phyloP scores from a whole-genome alignment of 2,113 vertebrate species.

The Syngnathus scovelli region DNA sequence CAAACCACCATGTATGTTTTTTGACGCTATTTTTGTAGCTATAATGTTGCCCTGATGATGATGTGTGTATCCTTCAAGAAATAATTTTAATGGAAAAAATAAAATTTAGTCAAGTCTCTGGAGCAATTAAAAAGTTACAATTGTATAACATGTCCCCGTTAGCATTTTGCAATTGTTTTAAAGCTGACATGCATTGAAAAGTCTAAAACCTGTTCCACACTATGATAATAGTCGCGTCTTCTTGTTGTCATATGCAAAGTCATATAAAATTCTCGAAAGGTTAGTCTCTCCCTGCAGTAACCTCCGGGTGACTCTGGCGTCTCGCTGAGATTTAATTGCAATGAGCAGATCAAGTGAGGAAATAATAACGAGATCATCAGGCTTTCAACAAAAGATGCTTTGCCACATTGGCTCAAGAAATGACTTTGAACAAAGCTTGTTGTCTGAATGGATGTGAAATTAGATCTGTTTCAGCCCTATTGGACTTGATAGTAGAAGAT shows the following conservation, averaged over 20 bases:
- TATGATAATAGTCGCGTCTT: background rate
- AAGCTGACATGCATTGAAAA: too few species aligned
- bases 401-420: too few species aligned
- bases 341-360: background rate
- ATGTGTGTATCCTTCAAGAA: background rate
- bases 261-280: background rate
- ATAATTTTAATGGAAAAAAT: too few species aligned
- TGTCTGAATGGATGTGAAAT: too few species aligned
- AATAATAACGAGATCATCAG: background rate
- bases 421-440: too few species aligned
- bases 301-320: background rate
- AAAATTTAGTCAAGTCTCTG: background rate
- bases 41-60: background rate
- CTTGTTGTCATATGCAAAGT: background rate
- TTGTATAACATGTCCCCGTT: background rate
- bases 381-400: too few species aligned
- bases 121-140: background rate
- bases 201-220: background rate
- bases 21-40: background rate
- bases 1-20: background rate
- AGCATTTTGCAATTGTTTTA: background rate
- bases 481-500: too few species aligned
- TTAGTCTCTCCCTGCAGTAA: background rate
- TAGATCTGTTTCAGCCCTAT: too few species aligned
- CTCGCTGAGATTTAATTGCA: background rate